phyloP scores from a whole-genome alignment of 2,113 vertebrate genomes.

The Murina feae region DNA sequence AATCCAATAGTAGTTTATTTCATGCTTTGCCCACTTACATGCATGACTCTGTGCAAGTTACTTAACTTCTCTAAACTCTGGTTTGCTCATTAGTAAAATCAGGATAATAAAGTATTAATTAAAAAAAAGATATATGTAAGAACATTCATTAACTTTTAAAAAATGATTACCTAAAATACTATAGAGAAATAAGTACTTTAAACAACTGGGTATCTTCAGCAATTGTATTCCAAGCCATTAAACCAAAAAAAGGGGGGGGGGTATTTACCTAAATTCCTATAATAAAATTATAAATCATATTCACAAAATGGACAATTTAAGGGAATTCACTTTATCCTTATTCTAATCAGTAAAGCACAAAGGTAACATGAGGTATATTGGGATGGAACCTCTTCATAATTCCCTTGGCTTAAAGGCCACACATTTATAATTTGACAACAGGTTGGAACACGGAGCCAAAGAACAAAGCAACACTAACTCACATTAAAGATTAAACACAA shows the following conservation, averaged over 20 bases:
- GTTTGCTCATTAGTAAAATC: conserved; percentile 22
- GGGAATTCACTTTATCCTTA: conserved; percentile 1
- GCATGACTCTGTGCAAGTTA: background rate
- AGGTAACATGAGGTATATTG: background rate
- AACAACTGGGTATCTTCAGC: background rate
- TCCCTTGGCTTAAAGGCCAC: background rate
- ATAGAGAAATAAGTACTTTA: background rate
- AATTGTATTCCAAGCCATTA: conserved; percentile 11
- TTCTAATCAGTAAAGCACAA: conserved; percentile 16
- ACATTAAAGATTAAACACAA: conserved; percentile 32
- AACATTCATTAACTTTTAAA: background rate
- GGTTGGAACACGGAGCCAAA: background rate
- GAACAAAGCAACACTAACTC: background rate
- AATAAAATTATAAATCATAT: conserved; percentile 6
- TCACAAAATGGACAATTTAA: conserved; percentile 6
- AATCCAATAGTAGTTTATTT: background rate
- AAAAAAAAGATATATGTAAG: background rate
- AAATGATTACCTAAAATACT: conserved; percentile 21
- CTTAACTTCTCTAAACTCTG: background rate
- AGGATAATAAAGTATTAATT: background rate
- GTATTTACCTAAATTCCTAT: background rate
- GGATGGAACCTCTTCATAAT: background rate
- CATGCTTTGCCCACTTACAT: background rate
- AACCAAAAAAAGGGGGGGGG: background rate
- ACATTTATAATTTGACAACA: background rate